Evolutionary conservation across 2,888 invertebrate genomes (phyloP), one percentile per base, ranked within the genome.

Genomic region (Drosophila subquinaria): DNA sequence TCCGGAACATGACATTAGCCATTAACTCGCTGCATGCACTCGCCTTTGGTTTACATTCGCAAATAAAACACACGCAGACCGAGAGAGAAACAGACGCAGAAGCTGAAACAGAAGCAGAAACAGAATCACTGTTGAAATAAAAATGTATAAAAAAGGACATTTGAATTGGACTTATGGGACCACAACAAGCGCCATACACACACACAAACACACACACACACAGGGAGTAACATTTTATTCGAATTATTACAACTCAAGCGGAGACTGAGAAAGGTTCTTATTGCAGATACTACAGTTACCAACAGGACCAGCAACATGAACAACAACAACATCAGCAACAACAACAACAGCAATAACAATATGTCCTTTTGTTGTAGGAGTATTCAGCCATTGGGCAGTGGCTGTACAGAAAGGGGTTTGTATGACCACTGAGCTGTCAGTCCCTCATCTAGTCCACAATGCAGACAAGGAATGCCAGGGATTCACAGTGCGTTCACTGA

Each of bases 81-180:
- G 52, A 62, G 55, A 62, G 55, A 47, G 45, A 35, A 23, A 30
- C 51, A 33, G 45, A 36, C 20, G 50, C 52, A 70, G 61, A 42
- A 42, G 35, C 55, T 40, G 20, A 20, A 20, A 3, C 20, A 20
- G 55, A 55, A 55, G n/a, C 42, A 57, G 69, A 63, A 75, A 53
- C 78, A 73, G 79, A 91, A 86, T 85, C 88, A 90, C 88, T 83
- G 88, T 84, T 79, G 81, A 88, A 88, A 90, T 88, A 82, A 90
- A 90, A 85, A 89, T 84, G 88, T 90, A 90, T 89, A 90, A 90
- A 91, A 91, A 88, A 88, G 85, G 87, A 87, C 90, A 90, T 90
- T 86, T 89, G 90, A 90, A 90, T 91, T 87, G 88, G 82, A 83
- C 90, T 90, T 91, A 84, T 88, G 91, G 90, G 91, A 90, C 85